phyloP scores from a whole-genome alignment of 1,140 invertebrate genomes.

The Cylas formicarius region DNA sequence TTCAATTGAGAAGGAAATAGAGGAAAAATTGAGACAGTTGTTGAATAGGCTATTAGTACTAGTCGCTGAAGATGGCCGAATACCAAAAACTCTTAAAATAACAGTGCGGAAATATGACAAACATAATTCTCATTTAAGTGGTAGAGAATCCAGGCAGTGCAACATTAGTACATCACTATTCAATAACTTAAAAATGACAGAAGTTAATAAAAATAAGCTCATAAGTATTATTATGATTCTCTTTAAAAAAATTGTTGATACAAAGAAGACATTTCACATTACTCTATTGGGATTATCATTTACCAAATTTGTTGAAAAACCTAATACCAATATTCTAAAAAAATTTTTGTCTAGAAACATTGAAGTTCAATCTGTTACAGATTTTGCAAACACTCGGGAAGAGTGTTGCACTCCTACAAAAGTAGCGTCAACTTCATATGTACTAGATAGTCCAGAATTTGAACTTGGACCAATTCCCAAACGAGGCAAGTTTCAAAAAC shows the following conservation, averaged over 20 bases:
- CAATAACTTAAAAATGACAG: constrained; percentile 47
- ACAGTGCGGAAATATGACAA: constrained; percentile 62
- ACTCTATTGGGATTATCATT: constrained; percentile 70
- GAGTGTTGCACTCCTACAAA: constrained; percentile 11
- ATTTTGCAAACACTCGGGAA: constrained; percentile 47
- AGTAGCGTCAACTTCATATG: constrained; percentile 45
- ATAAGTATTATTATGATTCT: constrained; percentile 64
- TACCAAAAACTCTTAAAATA: constrained; percentile 63
- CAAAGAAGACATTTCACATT: constrained; percentile 66
- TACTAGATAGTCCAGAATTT: constrained; percentile 41
- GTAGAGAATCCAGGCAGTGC: constrained; percentile 65
- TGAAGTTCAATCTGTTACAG: constrained; percentile 63
- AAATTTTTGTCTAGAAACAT: constrained; percentile 64
- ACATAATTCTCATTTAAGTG: constrained; percentile 48
- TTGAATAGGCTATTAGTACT: constrained; percentile 61
- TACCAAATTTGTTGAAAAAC: constrained; percentile 66
- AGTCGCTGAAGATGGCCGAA: constrained; percentile 65
- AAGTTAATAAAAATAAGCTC: constrained; percentile 56
- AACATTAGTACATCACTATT: constrained; percentile 59
- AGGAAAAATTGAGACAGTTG: constrained; percentile 57
- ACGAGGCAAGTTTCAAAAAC: constrained; percentile 50
- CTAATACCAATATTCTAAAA: constrained; percentile 57
- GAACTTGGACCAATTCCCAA: constrained; percentile 65
- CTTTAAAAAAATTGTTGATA: constrained; percentile 64
- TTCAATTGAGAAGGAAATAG: constrained; percentile 61